These are phyloP conservation scores for Arrhopalites spinosus DNA, from an alignment of 2,888 invertebrate species.

Conservation along the genomic window DNA sequence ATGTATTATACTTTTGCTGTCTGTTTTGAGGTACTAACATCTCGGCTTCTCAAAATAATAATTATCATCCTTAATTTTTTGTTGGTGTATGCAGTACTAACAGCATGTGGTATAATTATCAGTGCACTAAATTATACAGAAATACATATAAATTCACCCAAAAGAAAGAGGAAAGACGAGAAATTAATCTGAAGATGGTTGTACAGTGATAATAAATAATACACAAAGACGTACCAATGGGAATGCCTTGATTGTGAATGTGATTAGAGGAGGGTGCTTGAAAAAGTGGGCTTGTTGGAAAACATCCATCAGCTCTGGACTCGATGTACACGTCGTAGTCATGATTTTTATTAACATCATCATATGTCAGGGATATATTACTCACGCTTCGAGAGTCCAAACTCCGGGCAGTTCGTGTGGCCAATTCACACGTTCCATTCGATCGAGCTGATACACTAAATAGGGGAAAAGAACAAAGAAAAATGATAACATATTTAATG, in stretches of 20 bases:
- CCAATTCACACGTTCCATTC: slow-evolving; percentile 48
- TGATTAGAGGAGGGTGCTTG: slow-evolving; percentile 20
- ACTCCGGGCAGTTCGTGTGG: slow-evolving; percentile 37
- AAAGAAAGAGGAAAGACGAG: too few species aligned
- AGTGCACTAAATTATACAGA: too few species aligned
- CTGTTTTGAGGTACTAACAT: too few species aligned
- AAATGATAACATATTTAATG: not conserved
- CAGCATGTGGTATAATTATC: too few species aligned
- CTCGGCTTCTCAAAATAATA: too few species aligned
- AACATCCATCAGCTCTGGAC: slow-evolving; percentile 23
- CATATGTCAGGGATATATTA: slow-evolving; percentile 36
- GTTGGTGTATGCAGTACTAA: too few species aligned
- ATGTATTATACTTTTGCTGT: too few species aligned
- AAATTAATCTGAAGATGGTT: too few species aligned
- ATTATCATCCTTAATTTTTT: too few species aligned
- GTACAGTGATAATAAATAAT: not conserved
- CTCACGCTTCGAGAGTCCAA: slow-evolving; percentile 43
- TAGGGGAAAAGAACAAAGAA: not conserved
- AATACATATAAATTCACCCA: too few species aligned
- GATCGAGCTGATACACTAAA: slow-evolving; percentile 35
- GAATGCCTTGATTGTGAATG: slow-evolving; percentile 41
- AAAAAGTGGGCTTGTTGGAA: slow-evolving; percentile 37
- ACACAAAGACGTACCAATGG: slow-evolving; percentile 39
- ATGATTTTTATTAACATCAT: slow-evolving; percentile 38
- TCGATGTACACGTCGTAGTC: slow-evolving; percentile 53